A percentile compares a stretch with the other conserved stretches of the same genome.
Conservation (phyloP, 2,888 invertebrate genomes). For the Mystacides longicornis region DNA sequence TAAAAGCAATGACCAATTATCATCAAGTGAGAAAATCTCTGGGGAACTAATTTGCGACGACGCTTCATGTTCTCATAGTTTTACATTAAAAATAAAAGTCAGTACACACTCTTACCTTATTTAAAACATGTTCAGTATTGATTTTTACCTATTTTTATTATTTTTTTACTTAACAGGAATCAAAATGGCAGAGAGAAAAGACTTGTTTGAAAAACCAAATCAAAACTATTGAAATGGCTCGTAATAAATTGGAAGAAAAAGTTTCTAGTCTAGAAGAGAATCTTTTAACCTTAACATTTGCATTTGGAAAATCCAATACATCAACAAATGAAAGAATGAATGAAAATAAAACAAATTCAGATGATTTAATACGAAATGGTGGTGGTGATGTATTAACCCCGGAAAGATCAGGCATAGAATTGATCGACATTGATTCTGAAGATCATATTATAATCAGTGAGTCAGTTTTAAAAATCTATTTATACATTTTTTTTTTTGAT, state of each 20-base stretch:
- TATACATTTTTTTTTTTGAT: not conserved
- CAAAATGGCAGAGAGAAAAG: slow-evolving; percentile 19
- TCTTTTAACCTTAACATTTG: slow-evolving; percentile 21
- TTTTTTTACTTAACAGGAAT: slow-evolving; percentile 16
- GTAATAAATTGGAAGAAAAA: slow-evolving; percentile 13
- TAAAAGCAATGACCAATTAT: not conserved
- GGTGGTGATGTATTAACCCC: slow-evolving; percentile 7
- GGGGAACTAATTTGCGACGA: slow-evolving; percentile 5
- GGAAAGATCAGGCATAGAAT: slow-evolving; percentile 16
- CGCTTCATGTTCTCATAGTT: slow-evolving; percentile 28
- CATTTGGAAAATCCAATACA: slow-evolving; percentile 14
- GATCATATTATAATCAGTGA: slow-evolving; percentile 1
- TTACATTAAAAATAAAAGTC: slow-evolving; percentile 23
- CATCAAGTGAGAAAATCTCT: not conserved
- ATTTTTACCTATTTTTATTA: not conserved
- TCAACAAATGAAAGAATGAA: not conserved
- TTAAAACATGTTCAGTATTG: too few species aligned
- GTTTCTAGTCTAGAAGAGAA: slow-evolving; percentile 20
- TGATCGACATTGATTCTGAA: slow-evolving; percentile 20
- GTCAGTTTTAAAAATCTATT: not conserved
- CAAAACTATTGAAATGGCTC: slow-evolving; percentile 1
- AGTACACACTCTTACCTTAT: not conserved
- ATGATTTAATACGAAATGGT: not conserved
- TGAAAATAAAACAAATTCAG: not conserved
- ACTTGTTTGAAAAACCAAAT: slow-evolving; percentile 6